Base-by-base conservation (phyloP, 2,888 invertebrate genomes). In the Zygothrica quintamaculata region DNA sequence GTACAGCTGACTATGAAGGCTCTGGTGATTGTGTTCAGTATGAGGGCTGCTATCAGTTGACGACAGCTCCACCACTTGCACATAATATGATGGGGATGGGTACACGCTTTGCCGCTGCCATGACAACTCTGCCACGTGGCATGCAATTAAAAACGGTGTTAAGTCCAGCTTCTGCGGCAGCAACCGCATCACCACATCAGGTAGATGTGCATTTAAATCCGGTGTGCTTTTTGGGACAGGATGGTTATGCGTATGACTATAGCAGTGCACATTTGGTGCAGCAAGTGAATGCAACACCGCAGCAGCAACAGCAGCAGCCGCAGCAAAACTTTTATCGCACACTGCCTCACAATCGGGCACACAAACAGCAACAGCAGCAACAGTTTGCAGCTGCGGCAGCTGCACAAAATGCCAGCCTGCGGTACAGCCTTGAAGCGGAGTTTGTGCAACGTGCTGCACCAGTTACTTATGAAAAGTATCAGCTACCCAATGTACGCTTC, bases 141-240 rank as follows among this genome's bases (percentile, higher is more conserved):
- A 92, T 92, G 82, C 93, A 92, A 76, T 87, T 91, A 65, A 92
- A 91, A 77, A 84, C 90, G n/a, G 79, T 89, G 18, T 77, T 88
- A 65, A 79, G 80, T 22, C 69, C 52, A 1, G 56, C 56, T 1
- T 34, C 68, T 11, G 34, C 68, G 0, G 69, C 80, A 37, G 65
- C 68, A 4, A 77, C 92, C 50, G 76, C 84, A 2, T 91, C 93
- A 77, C 93, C 94, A 75, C 94, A 94, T 80, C 93, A 94, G 7
- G 94, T 95, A 4, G 95, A 95, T 87, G 95, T 95, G 8, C 95
- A 95, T 85, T 91, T 95, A 48, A 95, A 94, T 89, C 95, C 95
- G 0, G 94, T 94, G n/a, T 94, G 94, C 86, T 95, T 96, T 88
- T 91, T 95, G 74, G 95, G 95, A 75, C 93, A 93, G 71, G 96